Conservation (phyloP, 2,888 invertebrate genomes). For the Scaptomyza cyrtandrae region DNA sequence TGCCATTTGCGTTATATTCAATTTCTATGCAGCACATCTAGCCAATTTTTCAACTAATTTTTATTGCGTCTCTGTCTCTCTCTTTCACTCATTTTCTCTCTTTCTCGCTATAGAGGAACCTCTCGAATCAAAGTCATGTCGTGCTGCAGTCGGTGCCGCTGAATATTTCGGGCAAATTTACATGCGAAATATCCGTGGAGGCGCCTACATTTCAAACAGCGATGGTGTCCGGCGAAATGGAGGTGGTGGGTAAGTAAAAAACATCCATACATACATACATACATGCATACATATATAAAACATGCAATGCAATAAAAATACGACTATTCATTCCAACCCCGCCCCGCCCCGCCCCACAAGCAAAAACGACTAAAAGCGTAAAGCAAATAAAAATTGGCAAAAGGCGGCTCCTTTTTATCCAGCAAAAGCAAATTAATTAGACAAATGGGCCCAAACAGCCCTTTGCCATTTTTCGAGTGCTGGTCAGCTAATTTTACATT, state of each 20-base stretch:
- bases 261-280: conserved; percentile 2
- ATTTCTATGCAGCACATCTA: conserved; percentile 71
- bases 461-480: conserved; percentile 52
- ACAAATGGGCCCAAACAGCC: conserved; percentile 69
- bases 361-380: conserved; percentile 1
- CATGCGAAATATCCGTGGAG: conserved; percentile 85
- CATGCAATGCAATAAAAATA: background rate
- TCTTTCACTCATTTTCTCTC: background rate
- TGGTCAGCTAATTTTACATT: conserved; percentile 69
- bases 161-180: conserved; percentile 84
- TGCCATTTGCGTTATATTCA: conserved; percentile 61
- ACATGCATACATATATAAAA: conserved; percentile 5
- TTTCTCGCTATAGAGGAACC: conserved; percentile 77
- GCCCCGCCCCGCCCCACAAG: background rate
- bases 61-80: conserved; percentile 52
- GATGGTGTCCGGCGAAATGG: conserved; percentile 85
- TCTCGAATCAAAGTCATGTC: conserved; percentile 85
- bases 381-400: conserved; percentile 31
- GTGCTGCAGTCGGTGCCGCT: conserved; percentile 83
- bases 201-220: conserved; percentile 84
- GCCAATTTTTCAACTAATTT: conserved; percentile 72
- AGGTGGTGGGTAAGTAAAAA: conserved; percentile 83
- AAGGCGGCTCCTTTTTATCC: conserved; percentile 36
- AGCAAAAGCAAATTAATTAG: conserved; percentile 82
- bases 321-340: background rate